Base-by-base conservation (phyloP, 2,797 vertebrate species). In the Mormyrus hasselquistii region DNA sequence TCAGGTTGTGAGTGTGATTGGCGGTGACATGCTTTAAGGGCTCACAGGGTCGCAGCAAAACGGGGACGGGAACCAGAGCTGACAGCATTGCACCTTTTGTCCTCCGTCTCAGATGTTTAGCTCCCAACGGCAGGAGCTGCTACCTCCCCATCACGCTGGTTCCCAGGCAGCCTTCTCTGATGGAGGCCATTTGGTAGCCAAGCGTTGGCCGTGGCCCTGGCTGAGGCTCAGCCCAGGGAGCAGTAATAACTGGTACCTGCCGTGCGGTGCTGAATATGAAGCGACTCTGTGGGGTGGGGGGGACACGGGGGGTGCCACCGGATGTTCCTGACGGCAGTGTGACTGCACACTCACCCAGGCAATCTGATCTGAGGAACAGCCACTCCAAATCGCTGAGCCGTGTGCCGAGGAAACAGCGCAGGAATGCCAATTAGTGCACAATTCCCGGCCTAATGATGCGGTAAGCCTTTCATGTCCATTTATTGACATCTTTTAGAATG, bases 371-470 rank as follows among this genome's bases (percentile, higher is more conserved):
- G 88, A 91, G 92, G 89, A 69, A 19, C 52, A 87, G 57, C 86
- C 86, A 59, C 84, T 50, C 87, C 87, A 91, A 90, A 91, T 90
- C 89, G 76, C 90, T 83, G 88, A 87, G 38, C 83, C 50, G 65
- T 65, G 53, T 88, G 88, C 82, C 90, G 62, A 87, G 87, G 89
- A 86, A 92, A 90, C 87, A 69, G 82, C 88, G 88, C 79, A 29
- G 62, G 90, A 90, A 89, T 89, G 87, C 19, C 53, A 89, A 93
- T 91, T 90, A 91, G 92, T 89, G 89, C 90, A 87, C 50, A 90
- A 90, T 93, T 91, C 91, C 88, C 89, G 12, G 90, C 89, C 91
- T 92, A 93, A 92, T 93, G 92, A 91, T 91, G 90, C 90, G 16
- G 29, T 8, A 73, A 41, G 76, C 19, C 47, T 87, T 87, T 86